Evolutionary conservation across 2,888 invertebrate genomes (phyloP).

Genomic region (Melinaea marsaeus): DNA sequence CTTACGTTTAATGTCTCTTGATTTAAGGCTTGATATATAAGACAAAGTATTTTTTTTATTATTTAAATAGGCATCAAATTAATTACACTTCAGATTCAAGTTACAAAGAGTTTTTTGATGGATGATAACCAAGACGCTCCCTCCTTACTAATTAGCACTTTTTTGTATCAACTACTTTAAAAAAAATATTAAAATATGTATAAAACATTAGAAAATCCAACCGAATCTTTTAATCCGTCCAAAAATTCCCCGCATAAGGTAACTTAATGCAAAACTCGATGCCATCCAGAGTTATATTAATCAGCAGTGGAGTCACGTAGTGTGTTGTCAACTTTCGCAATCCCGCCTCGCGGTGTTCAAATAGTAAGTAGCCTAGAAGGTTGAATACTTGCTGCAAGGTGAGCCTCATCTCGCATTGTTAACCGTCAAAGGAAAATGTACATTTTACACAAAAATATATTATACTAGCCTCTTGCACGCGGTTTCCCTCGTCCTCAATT

Average conservation of each 20-base stretch:
- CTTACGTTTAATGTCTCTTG: too few species aligned
- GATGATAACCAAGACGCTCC: too few species aligned
- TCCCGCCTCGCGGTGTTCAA: slow-evolving; percentile 66
- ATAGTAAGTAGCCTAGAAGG: slow-evolving; percentile 68
- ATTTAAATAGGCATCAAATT: too few species aligned
- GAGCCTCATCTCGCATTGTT: slow-evolving; percentile 1
- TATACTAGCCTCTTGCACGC: too few species aligned
- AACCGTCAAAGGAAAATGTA: background rate
- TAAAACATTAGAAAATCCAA: slow-evolving; percentile 27
- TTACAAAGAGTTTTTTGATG: too few species aligned
- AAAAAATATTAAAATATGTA: background rate
- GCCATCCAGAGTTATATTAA: slow-evolving; percentile 56
- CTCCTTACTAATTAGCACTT: too few species aligned
- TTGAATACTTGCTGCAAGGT: slow-evolving; percentile 45
- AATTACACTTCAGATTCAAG: too few species aligned
- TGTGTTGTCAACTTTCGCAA: slow-evolving; percentile 74
- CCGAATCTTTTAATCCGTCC: slow-evolving; percentile 36
- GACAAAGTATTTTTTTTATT: too few species aligned
- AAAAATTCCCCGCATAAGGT: slow-evolving; percentile 50
- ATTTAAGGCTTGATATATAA: too few species aligned
- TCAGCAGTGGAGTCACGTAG: slow-evolving; percentile 68
- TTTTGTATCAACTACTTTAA: too few species aligned
- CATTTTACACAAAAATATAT: background rate
- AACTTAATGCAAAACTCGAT: slow-evolving; percentile 56
- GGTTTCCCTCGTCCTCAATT: too few species aligned